Conservation (phyloP, 2,888 invertebrate genomes). For the Carpatolechia fugitivella region DNA sequence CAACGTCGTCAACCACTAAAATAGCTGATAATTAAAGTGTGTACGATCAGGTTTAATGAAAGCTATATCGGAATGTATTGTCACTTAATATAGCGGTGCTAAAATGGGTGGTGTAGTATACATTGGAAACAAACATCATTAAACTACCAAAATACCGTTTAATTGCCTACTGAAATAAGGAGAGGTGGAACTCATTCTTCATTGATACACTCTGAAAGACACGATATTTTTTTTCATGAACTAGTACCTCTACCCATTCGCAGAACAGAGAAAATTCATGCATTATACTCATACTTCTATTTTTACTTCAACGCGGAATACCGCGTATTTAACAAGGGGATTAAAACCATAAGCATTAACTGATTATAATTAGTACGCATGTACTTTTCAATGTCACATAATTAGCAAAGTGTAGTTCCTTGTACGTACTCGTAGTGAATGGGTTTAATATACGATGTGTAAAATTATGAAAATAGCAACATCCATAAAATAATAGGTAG, state of each 20-base stretch:
- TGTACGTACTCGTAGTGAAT: background rate
- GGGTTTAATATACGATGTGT: no score
- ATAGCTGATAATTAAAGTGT: background rate
- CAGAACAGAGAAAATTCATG: no score
- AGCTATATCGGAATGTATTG: background rate
- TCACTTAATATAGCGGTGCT: background rate
- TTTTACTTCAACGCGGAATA: no score
- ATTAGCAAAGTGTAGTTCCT: background rate
- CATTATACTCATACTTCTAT: no score
- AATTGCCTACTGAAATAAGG: no score
- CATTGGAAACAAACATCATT: conserved; percentile 4
- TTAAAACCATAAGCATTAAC: background rate
- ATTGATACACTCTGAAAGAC: no score
- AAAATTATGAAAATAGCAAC: no score
- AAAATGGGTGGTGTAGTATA: background rate
- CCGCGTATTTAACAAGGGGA: background rate
- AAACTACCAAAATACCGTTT: conserved; percentile 6
- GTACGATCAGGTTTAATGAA: background rate
- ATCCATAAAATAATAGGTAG: background rate
- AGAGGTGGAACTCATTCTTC: no score
- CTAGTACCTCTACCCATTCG: no score
- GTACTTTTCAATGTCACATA: background rate
- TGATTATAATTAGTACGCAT: background rate
- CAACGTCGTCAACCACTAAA: background rate
- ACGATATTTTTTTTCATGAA: no score